Conservation (phyloP, 2,113 vertebrate genomes). For the Eubucco bourcierii region DNA sequence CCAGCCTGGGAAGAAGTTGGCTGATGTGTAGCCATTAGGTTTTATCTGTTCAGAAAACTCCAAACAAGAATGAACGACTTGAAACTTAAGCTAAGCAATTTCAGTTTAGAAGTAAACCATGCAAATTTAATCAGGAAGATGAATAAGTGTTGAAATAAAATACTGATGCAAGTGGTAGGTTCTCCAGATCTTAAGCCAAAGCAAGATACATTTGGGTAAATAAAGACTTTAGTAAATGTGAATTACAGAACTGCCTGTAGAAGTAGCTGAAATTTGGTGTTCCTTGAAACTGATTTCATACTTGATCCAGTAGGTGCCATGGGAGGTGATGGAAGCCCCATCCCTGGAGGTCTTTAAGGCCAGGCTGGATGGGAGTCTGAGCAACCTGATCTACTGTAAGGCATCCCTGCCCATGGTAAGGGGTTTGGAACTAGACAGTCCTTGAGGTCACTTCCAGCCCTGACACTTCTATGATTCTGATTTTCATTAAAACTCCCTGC, state of each 20-base stretch:
- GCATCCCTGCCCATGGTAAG: no score
- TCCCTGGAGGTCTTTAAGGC: no score
- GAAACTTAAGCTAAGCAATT: background rate
- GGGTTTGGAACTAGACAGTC: no score
- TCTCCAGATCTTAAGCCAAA: background rate
- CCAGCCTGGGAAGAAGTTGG: background rate
- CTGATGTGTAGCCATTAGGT: background rate
- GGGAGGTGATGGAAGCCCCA: no score
- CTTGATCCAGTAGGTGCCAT: background rate
- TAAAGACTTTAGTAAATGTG: background rate
- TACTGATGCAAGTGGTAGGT: background rate
- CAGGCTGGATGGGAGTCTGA: no score
- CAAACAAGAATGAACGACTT: background rate
- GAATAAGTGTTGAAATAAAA: background rate
- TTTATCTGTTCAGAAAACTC: background rate
- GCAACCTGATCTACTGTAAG: no score
- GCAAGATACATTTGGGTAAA: background rate
- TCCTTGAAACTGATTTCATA: background rate
- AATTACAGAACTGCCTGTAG: background rate
- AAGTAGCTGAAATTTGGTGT: background rate
- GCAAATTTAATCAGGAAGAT: background rate
- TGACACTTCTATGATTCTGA: no score
- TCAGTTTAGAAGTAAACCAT: background rate
- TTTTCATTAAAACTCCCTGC: background rate
- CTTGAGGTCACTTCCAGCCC: no score